Evolutionary conservation across 2,113 vertebrate genomes (phyloP), one percentile per base, ranked within the genome.

Genomic region (Phaethon lepturus): DNA sequence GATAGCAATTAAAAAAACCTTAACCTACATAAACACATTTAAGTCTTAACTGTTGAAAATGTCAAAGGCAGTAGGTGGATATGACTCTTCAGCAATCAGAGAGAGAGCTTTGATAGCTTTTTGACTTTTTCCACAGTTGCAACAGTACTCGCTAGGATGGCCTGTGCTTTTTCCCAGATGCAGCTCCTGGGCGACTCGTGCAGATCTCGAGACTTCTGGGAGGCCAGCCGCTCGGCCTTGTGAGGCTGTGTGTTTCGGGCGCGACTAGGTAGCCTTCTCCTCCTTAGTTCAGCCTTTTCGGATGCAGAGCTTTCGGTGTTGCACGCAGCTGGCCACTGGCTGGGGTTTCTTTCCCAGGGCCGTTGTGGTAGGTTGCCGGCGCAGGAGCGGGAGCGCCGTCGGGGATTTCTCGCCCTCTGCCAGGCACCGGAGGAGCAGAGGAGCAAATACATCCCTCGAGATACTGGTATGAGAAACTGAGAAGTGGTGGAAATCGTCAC

Each of bases 181-280:
- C 26, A 42, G 56, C 62, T 88, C 35, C n/a, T 49, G 40, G 31
- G 24, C 0, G 5, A 10, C 50, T 40, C 0, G 0, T 13, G 18
- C 31, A 22, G 42, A 26, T 88, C 63, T 59, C 0, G 2, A 69
- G 72, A n/a, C n/a, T 42, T 49, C 23, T 56, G 33, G 44, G 59
- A 44, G 53, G 66, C 9, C 0, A 1, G 62, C 14, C 23, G 29
- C 62, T 53, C 1, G 0, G 11, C 55, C 18, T 0, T 2, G 35
- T 1, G 3, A 29, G 45, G 42, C 42, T 17, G 11, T 0, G 0
- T 42, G 19, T 63, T 78, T 19, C 2, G 2, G 59, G 55, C 18
- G 29, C 0, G 0, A 4, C 8, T 2, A 4, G 52, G 53, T 14
- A 29, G 62, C 60, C 28, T 17, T 17, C 42, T 75, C 55, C 42